Conservation (phyloP, 2,797 vertebrate species). For the Podargus strigoides region DNA sequence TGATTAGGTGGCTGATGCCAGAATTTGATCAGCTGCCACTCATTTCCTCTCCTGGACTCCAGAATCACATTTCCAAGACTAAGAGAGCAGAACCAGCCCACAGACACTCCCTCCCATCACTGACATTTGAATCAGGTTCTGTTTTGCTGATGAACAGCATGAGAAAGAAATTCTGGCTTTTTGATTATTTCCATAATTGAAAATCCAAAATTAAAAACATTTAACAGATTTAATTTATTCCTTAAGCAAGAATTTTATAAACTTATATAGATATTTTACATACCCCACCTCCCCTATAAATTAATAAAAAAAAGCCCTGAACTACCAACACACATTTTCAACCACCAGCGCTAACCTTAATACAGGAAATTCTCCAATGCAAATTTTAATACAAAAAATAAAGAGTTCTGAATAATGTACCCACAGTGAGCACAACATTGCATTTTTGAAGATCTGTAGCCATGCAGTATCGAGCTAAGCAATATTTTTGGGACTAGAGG, state of each 20-base stretch:
- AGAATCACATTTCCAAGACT: neutral
- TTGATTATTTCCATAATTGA: neutral
- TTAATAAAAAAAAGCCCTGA: neutral
- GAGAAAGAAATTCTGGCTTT: neutral
- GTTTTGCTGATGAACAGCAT: neutral
- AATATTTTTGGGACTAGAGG: neutral
- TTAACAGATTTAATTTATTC: neutral
- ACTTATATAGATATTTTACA: neutral
- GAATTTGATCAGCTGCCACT: slow-evolving; percentile 27
- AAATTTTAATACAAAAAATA: neutral
- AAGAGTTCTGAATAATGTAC: neutral
- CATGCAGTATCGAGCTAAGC: neutral
- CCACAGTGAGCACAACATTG: neutral
- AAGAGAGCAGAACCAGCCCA: neutral
- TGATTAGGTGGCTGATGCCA: neutral
- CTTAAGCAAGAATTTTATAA: neutral
- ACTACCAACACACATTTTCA: neutral
- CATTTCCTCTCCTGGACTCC: neutral
- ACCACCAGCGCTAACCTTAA: neutral
- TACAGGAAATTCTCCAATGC: neutral
- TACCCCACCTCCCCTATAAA: too few relatives aligned
- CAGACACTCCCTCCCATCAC: neutral
- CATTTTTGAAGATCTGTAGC: neutral
- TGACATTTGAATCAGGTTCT: neutral
- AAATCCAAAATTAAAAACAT: neutral